Base-by-base conservation (phyloP, 2,113 vertebrate species). In the Bos taurus region DNA sequence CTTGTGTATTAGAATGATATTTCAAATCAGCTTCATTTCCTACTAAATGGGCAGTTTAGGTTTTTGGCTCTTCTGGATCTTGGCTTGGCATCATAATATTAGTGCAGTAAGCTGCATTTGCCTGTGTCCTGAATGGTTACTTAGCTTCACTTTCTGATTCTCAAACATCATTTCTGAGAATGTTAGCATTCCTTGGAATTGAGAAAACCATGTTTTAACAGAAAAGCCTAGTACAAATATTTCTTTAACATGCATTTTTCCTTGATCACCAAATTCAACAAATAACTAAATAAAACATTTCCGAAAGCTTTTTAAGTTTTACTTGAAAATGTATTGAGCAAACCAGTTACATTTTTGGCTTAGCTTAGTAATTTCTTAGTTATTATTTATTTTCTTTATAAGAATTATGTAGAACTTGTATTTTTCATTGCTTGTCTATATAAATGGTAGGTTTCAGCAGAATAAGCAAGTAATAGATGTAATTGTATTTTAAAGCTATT, bases 401-500 rank as follows among this genome's bases (percentile, higher is more conserved):
- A 64, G 43, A 95, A 88, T 96, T 82, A 40, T 36, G 6, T 81
- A 81, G 28, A 57, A 59, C 46, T 67, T 67, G 23, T 82, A 43
- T 88, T 94, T 90, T 92, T 82, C 50, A 16, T 96, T 88, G 67
- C 43, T 89, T 97, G 48, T 88, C 82, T 95, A 1, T 92, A 8
- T 96, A 82, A 95, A 13, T 48, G 33, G 0, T 94, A 48, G 56
- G 8, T 98, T 97, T 97, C 91, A 97, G 71, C 85, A 67, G 86
- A 97, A 59, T 95, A 88, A 98, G 36, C 46, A 81, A 77, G 21
- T 84, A 96, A 97, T 86, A 17, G 92, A 93, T 95, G 28, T 95
- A 57, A 87, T 97, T 98, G 19, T 98, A 30, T 98, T 97, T 98
- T 96, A 57, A 98, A 99, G 99, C 98, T 99, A 59, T 99, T 99